These are phyloP conservation scores for Pangasius macronema DNA, from an alignment of 2,797 vertebrate species.

Conservation along the genomic window DNA sequence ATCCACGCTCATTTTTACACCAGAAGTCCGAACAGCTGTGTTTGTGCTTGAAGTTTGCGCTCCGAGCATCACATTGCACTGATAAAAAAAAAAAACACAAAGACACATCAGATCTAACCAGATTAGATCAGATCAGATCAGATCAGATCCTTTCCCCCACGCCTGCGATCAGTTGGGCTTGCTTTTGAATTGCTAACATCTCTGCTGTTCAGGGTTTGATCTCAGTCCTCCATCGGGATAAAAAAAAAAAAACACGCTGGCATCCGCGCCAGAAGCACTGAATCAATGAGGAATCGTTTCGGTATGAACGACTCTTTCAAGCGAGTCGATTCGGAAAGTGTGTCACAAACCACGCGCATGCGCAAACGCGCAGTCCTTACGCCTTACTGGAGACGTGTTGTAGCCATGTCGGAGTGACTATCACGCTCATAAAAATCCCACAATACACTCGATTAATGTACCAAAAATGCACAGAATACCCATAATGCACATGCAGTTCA, in stretches of 20 bases:
- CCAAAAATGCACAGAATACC: background rate
- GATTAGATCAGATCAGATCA: background rate
- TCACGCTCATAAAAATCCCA: background rate
- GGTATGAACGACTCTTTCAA: background rate
- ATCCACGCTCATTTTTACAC: background rate
- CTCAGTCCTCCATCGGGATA: background rate
- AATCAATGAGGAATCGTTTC: background rate
- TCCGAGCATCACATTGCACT: constrained; percentile 3
- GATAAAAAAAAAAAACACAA: background rate
- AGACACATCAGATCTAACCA: constrained; percentile 1
- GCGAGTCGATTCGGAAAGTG: background rate
- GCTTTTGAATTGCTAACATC: background rate
- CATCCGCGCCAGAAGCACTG: background rate
- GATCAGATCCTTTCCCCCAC: background rate
- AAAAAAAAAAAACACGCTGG: constrained; percentile 1
- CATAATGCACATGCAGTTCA: too few relatives aligned
- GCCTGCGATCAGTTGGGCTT: background rate
- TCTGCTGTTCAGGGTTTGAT: background rate
- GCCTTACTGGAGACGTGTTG: background rate
- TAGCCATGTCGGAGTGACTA: background rate
- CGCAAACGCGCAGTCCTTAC: background rate
- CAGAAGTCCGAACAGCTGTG: background rate
- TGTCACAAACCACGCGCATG: background rate
- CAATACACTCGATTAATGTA: background rate
- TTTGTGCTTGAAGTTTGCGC: constrained; percentile 7